phyloP scores from a whole-genome alignment of 1,140 invertebrate species.

The Ruditapes philippinarum region DNA sequence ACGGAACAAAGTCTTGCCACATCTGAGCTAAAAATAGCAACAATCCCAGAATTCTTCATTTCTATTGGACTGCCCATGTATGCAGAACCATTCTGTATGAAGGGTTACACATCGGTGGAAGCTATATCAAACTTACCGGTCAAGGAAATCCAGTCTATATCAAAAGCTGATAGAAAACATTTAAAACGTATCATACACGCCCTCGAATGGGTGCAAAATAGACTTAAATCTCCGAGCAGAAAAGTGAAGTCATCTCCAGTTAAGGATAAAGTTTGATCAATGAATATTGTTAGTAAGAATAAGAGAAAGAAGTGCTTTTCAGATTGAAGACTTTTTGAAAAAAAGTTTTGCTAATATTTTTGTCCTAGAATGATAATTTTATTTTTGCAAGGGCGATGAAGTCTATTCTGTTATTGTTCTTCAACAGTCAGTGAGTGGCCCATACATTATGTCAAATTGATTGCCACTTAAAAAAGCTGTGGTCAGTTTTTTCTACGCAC shows the following conservation, averaged over 20 bases:
- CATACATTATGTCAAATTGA: no score
- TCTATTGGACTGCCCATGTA: conserved; percentile 87
- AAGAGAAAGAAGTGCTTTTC: no score
- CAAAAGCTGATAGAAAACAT: conserved; percentile 79
- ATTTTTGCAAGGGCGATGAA: no score
- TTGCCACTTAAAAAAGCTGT: no score
- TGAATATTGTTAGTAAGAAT: not conserved
- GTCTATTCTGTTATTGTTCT: no score
- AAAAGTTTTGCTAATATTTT: no score
- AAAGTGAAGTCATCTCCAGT: conserved; percentile 66
- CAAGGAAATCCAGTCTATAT: conserved; percentile 75
- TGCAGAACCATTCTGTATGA: conserved; percentile 73
- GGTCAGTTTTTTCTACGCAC: no score
- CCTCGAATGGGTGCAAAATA: conserved; percentile 81
- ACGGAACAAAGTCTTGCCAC: conserved; percentile 82
- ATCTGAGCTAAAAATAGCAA: conserved; percentile 85
- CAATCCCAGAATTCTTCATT: conserved; percentile 85
- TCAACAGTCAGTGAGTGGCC: no score
- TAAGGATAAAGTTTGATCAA: conserved; percentile 64
- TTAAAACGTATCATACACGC: conserved; percentile 80
- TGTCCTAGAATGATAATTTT: no score
- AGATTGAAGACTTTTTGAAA: no score
- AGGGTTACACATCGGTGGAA: conserved; percentile 74
- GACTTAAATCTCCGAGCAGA: conserved; percentile 75
- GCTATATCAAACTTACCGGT: conserved; percentile 74